Percentiles rank a stretch among this genome's conserved stretches.
These are phyloP conservation scores for Pristionchus exspectatus DNA, from an alignment of 2,888 invertebrate species.

Conservation along the genomic window DNA sequence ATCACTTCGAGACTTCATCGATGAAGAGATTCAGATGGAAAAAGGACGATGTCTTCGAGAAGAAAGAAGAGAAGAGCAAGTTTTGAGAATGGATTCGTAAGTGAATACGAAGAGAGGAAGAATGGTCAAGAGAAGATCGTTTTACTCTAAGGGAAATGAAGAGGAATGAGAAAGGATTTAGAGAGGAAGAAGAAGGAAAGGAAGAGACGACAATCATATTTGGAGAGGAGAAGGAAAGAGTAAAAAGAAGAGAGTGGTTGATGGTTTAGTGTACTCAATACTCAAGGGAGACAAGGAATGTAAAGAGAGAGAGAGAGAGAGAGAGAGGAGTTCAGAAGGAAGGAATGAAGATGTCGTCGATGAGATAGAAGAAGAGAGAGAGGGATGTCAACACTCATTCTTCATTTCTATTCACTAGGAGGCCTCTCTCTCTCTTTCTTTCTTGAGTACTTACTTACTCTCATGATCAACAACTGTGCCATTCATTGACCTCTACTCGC, in stretches of 20 bases:
- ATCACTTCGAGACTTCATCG: not conserved
- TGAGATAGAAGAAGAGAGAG: not conserved
- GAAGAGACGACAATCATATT: constrained; percentile 14
- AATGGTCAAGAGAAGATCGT: not conserved
- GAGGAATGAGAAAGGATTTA: not conserved
- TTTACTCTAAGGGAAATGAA: not conserved
- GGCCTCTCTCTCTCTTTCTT: not conserved
- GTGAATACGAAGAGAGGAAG: not conserved
- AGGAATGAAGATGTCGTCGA: not conserved
- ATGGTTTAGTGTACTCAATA: constrained; percentile 7
- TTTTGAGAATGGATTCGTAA: not conserved
- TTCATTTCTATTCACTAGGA: not conserved
- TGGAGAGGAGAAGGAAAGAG: not conserved
- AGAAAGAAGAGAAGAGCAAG: not conserved
- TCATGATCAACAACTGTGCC: too few relatives aligned
- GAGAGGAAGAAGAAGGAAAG: not conserved
- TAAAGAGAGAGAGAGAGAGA: not conserved
- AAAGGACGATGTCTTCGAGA: not conserved
- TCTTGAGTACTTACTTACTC: not conserved
- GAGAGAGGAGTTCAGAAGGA: not conserved
- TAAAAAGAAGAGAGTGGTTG: not conserved
- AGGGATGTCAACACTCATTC: not conserved
- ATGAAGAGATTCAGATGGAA: not conserved
- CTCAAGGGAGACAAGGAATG: not conserved
- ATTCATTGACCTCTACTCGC: not conserved